Conservation (phyloP, 2,888 invertebrate species). For the Gari tellinella region DNA sequence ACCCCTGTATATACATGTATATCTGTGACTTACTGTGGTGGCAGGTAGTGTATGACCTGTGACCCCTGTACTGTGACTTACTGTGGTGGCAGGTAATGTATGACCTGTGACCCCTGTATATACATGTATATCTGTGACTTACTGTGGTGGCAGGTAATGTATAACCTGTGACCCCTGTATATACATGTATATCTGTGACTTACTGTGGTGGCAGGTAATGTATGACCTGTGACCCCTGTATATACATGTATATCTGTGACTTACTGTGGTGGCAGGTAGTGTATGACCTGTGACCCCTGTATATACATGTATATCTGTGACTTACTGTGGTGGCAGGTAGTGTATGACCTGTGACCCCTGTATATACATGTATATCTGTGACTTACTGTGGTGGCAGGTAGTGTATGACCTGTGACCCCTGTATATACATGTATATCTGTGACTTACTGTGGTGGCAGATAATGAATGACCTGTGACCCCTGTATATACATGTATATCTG, state of each 20-base stretch:
- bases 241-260: no score
- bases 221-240: background rate
- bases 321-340: background rate
- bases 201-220: background rate
- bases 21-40: background rate
- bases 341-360: constrained; percentile 3
- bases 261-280: background rate
- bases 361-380: no score
- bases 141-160: constrained; percentile 1
- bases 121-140: background rate
- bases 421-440: no score
- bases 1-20: no score
- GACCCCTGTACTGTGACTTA: no score
- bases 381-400: background rate
- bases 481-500: no score
- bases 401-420: background rate
- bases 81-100: no score
- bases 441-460: background rate
- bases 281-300: background rate
- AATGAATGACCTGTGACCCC: background rate
- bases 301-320: no score
- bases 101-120: background rate
- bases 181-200: background rate
- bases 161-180: background rate
- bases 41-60: background rate